phyloP scores from a whole-genome alignment of 2,797 vertebrate genomes.

The Neosalanx taihuensis region DNA sequence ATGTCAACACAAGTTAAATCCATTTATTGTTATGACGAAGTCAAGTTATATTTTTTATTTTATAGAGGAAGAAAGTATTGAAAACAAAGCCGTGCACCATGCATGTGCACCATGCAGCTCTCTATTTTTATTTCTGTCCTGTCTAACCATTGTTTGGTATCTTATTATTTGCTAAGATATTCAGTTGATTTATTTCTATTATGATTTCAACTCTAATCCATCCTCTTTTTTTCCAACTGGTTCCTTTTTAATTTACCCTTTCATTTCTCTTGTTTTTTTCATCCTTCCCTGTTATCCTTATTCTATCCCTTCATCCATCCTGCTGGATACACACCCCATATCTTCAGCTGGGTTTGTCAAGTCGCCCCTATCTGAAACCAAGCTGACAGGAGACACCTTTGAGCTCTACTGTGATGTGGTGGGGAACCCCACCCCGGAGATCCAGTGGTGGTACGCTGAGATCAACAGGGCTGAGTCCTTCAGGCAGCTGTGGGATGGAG shows the following conservation, averaged over 20 bases:
- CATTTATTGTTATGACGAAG: background rate
- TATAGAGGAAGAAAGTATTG: slow-evolving; percentile 9
- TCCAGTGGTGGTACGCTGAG: slow-evolving; percentile 99
- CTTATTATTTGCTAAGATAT: slow-evolving; percentile 8
- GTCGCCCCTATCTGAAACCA: slow-evolving; percentile 96
- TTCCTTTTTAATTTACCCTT: background rate
- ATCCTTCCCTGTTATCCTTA: slow-evolving; percentile 23
- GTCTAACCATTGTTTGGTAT: background rate
- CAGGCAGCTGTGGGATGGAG: slow-evolving; percentile 93
- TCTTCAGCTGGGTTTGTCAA: slow-evolving; percentile 95
- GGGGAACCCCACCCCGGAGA: slow-evolving; percentile 93
- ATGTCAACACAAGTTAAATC: no score
- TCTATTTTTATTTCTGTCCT: slow-evolving; percentile 11
- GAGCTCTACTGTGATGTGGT: slow-evolving; percentile 97
- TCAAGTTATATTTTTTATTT: slow-evolving; percentile 41
- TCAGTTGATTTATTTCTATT: slow-evolving; percentile 4
- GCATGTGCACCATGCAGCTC: background rate
- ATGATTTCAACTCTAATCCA: background rate
- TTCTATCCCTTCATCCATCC: slow-evolving; percentile 15
- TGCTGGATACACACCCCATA: slow-evolving; percentile 4
- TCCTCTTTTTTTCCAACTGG: background rate
- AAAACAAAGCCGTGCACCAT: background rate
- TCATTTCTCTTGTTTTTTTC: slow-evolving; percentile 28
- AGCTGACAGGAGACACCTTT: slow-evolving; percentile 93
- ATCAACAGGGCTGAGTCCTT: slow-evolving; percentile 93